Conservation (phyloP, 2,888 invertebrate genomes). For the Thereva unica region DNA sequence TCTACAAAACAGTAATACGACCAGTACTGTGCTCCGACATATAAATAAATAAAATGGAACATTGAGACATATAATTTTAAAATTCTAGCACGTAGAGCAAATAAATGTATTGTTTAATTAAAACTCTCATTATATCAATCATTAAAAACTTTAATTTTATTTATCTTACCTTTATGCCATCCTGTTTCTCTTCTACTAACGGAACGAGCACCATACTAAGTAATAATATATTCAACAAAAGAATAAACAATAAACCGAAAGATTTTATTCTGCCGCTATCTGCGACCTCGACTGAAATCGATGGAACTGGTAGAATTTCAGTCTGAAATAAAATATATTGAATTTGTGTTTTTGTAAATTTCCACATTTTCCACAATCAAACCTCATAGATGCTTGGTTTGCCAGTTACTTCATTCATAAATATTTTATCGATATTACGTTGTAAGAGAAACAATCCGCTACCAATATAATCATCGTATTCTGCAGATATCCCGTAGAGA, state of each 20-base stretch:
- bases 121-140: constrained; percentile 25
- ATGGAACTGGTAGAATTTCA: constrained; percentile 49
- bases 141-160: constrained; percentile 5
- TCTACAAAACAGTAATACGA: too few species aligned
- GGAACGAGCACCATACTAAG: constrained; percentile 59
- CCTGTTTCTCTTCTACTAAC: constrained; percentile 65
- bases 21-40: too few species aligned
- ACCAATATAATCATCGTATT: constrained; percentile 56
- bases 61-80: too few species aligned
- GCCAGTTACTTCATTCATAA: constrained; percentile 53
- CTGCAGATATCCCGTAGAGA: constrained; percentile 47
- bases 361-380: constrained; percentile 3
- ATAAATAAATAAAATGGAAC: too few species aligned
- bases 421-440: constrained; percentile 65
- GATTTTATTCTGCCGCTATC: constrained; percentile 47
- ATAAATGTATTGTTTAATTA: constrained; percentile 42
- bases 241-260: constrained; percentile 50
- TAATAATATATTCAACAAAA: constrained; percentile 50
- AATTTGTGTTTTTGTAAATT: background rate
- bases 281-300: constrained; percentile 43
- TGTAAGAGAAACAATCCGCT: constrained; percentile 64
- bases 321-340: constrained; percentile 41
- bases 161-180: constrained; percentile 62
- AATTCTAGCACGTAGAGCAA: too few species aligned
- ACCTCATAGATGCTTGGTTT: constrained; percentile 42